These are phyloP conservation scores for Plebejus anna DNA, from an alignment of 2,888 invertebrate species.

Conservation along the genomic window DNA sequence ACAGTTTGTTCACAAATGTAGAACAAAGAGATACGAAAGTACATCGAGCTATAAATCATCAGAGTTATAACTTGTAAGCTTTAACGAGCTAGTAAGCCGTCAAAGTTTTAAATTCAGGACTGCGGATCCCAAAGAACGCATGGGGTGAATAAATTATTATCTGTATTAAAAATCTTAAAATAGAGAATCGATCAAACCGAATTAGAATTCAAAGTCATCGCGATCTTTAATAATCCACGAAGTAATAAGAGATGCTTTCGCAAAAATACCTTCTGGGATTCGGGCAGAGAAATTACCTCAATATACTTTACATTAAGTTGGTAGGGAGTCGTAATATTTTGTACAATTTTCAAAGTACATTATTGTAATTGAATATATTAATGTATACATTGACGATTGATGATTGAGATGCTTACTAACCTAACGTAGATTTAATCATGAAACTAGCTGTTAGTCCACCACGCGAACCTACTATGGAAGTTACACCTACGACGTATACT, in stretches of 20 bases:
- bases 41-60: constrained; percentile 11
- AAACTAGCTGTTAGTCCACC: too few species aligned
- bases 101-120: constrained; percentile 6
- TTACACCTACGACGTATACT: too few species aligned
- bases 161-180: constrained; percentile 12
- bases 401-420: too few species aligned
- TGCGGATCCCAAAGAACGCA: not conserved
- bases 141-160: constrained; percentile 4
- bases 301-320: too few species aligned
- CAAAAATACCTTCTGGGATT: not conserved
- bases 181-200: constrained; percentile 8
- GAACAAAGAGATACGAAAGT: not conserved
- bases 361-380: too few species aligned
- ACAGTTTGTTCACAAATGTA: not conserved
- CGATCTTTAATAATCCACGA: not conserved
- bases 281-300: not conserved
- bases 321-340: too few species aligned
- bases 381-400: not conserved
- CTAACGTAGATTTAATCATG: too few species aligned
- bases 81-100: not conserved
- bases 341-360: too few species aligned
- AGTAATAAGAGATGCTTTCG: not conserved
- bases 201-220: constrained; percentile 12
- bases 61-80: not conserved
- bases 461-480: too few species aligned